phyloP scores from a whole-genome alignment of 2,888 invertebrate species.

The Gymnocheta viridis region DNA sequence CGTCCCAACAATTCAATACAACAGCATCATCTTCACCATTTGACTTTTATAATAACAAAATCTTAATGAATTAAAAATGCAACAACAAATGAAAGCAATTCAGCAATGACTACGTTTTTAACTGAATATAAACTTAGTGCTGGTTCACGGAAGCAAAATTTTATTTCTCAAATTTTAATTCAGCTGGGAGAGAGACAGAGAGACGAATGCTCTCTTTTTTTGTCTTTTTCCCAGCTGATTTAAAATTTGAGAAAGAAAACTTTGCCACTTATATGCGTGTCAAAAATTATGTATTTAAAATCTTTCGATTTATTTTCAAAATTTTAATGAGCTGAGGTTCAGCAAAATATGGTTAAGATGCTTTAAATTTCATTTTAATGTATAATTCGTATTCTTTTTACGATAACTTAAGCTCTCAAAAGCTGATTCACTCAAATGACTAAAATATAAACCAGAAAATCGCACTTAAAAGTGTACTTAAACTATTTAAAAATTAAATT shows the following conservation, averaged over 20 bases:
- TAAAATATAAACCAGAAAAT: slow-evolving; percentile 36
- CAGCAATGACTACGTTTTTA: slow-evolving; percentile 6
- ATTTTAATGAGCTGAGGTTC: background rate
- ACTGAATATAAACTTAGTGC: slow-evolving; percentile 31
- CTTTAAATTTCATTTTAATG: slow-evolving; percentile 31
- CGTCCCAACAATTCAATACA: slow-evolving; percentile 69
- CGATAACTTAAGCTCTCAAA: background rate
- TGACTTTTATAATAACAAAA: slow-evolving; percentile 71
- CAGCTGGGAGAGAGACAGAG: too few species aligned
- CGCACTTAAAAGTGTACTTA: slow-evolving; percentile 79
- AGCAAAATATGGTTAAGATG: slow-evolving; percentile 17
- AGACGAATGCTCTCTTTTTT: too few species aligned
- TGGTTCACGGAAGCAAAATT: too few species aligned
- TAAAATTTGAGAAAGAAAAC: too few species aligned
- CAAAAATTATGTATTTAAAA: background rate
- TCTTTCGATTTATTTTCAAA: background rate
- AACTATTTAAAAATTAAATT: slow-evolving; percentile 50
- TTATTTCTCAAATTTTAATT: too few species aligned
- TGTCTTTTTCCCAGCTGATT: too few species aligned
- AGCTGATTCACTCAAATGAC: slow-evolving; percentile 52
- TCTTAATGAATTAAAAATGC: slow-evolving; percentile 74
- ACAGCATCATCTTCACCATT: slow-evolving; percentile 64
- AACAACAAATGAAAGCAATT: slow-evolving; percentile 8
- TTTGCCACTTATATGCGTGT: too few species aligned
- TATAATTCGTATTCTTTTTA: background rate